Evolutionary conservation across 2,113 vertebrate species (phyloP).

Genomic region (Ailuropoda melanoleuca): DNA sequence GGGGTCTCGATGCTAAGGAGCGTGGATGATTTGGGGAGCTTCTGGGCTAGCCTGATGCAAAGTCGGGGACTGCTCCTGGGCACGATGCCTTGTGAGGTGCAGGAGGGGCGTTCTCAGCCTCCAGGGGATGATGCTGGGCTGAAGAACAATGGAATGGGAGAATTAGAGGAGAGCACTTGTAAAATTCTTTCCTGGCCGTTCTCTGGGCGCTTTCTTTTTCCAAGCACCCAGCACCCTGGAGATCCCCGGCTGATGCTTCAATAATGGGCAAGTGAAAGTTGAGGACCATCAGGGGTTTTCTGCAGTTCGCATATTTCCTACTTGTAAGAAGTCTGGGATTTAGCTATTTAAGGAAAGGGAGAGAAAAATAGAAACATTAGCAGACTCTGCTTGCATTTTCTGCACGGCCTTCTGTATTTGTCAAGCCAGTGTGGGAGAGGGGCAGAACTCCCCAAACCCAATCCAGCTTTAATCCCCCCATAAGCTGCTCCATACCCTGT

Average conservation of each 20-base stretch:
- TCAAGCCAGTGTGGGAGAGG: neutral
- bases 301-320: neutral
- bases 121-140: fast-evolving
- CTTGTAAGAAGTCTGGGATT: neutral
- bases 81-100: neutral
- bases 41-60: neutral
- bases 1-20: neutral
- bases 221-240: neutral
- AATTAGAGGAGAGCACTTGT: neutral
- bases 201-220: neutral
- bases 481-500: neutral
- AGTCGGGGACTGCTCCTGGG: neutral
- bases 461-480: neutral
- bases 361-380: neutral
- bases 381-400: neutral
- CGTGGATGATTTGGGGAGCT: neutral
- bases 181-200: neutral
- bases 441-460: neutral
- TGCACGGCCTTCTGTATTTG: neutral
- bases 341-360: neutral
- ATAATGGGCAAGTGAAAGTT: neutral
- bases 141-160: neutral
- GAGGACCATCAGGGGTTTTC: neutral
- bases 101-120: neutral
- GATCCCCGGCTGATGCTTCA: neutral